Conservation (phyloP, 23 tunicate species). For the Trididemnum miniatum region DNA sequence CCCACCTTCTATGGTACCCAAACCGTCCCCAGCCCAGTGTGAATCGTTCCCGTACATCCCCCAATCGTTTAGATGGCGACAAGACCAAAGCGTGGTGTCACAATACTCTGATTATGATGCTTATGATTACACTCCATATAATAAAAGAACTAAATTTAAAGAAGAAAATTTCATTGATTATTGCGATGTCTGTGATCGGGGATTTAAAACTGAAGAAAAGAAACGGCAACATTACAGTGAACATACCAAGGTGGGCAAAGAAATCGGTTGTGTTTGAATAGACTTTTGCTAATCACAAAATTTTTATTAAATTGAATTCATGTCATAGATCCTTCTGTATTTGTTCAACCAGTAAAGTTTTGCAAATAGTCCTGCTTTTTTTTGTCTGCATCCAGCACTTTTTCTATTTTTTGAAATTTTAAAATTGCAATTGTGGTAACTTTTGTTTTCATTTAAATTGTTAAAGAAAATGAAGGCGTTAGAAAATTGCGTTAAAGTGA, state of each 20-base stretch:
- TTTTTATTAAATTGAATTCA: no score
- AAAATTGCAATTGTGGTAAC: no score
- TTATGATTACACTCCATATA: neutral
- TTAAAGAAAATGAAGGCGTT: no score
- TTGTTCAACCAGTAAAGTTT: no score
- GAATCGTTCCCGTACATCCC: neutral
- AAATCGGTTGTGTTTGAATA: no score
- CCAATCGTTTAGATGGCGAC: neutral
- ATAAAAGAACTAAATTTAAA: neutral
- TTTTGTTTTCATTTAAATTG: no score
- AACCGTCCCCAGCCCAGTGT: neutral
- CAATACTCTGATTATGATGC: neutral
- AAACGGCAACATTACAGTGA: constrained; percentile 70
- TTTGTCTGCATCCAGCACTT: no score
- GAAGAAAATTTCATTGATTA: constrained; percentile 61
- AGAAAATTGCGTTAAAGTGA: no score
- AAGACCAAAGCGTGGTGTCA: neutral
- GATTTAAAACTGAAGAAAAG: constrained; percentile 68
- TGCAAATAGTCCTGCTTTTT: no score
- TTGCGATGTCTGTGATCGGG: constrained; percentile 93
- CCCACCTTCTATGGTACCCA: neutral
- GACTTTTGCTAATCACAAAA: no score
- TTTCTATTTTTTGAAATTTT: no score
- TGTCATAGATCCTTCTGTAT: no score
- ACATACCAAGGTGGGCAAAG: constrained; percentile 72